Base-by-base conservation (phyloP, 2,888 invertebrate genomes). In the Amphimallon solstitiale region DNA sequence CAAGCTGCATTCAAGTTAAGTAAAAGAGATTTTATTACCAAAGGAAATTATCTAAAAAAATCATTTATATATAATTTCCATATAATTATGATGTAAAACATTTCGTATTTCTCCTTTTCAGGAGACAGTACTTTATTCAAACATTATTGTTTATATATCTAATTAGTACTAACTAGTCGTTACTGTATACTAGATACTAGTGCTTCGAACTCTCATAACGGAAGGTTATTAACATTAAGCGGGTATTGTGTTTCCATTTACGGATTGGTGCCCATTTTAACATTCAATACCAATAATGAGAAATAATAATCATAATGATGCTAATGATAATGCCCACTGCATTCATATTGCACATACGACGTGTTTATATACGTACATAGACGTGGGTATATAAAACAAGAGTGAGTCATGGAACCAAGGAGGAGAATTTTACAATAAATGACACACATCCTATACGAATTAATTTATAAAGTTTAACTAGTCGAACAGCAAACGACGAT, bases 391-490 rank as follows among this genome's bases (percentile, higher is more conserved):
- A 15, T 51, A 51, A 2, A 34, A 34, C 29, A 48, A 15, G 23
- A 29, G 34, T 51, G 51, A 51, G 17, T 51, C 51, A 51, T 35
- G 35, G 17, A 51, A 51, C 29, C 2, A 14, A 35, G 35, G 35
- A 51, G 15, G 35, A 34, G 35, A 51, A 34, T 6, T 15, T 51
- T 51, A 37, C 17, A 51, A 14, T 6, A 49, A 21, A 23, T 14
- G 14, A 12, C 23, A 23, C 23, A 7, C 5, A 23, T 49, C 14
- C 48, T 12, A 49, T 14, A 23, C 34, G 7, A 49, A 29, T 29
- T 29, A 29, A 29, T 29, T 29, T 29, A 29, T 29, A 29, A 29
- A 29, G 29, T 5, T 29, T 29, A 29, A 29, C 23, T 9, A 29
- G 29, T 29, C 29, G 5, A 29, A 29, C 29, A 5, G 29, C 29